Base-by-base conservation (phyloP, 2,113 vertebrate species). In the Brachyistius frenatus region DNA sequence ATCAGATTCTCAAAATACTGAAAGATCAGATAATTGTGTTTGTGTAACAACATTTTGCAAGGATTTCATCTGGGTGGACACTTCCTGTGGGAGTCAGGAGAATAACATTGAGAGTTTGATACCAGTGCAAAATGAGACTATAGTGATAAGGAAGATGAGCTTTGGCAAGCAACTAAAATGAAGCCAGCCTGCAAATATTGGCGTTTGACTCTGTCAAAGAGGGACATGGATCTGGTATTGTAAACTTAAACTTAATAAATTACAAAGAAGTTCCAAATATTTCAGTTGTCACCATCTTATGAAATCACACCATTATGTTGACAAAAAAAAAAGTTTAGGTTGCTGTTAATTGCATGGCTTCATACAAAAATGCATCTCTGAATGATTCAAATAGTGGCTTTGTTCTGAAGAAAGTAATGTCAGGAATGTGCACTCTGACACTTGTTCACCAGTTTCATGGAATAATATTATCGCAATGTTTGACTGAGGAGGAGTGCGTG, bases 51-150 rank as follows among this genome's bases (percentile, higher is more conserved):
- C 33, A 53, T 66, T 65, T 74, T 66, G 14, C 35, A 56, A 37
- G 11, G 47, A 36, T 63, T 63, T 79, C 69, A 85, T 80, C 85
- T 61, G 83, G 85, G 85, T 65, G 76, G 83, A 66, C 2, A 64
- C 78, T 87, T 89, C 81, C 85, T 88, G 73, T 83, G 75, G 37
- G 66, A 23, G 36, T 60, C 23, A 50, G 55, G 7, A 47, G 41
- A 73, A 75, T 23, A 54, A 56, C 63, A 69, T 23, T 5, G 47
- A 37, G n/a, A 56, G 16, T 35, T 55, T 57, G 49, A 58, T 46
- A 50, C 16, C 30, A 14, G 30, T 44, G 5, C 46, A 53, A 69
- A 76, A 75, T 63, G n/a, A 63, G 80, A 68, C 0, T 30, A 57
- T 13, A 56, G 15, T 0, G n/a, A 78, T 64, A 70, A 35, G 36